phyloP scores from a whole-genome alignment of 2,797 vertebrate genomes.

The Sciurus vulgaris region DNA sequence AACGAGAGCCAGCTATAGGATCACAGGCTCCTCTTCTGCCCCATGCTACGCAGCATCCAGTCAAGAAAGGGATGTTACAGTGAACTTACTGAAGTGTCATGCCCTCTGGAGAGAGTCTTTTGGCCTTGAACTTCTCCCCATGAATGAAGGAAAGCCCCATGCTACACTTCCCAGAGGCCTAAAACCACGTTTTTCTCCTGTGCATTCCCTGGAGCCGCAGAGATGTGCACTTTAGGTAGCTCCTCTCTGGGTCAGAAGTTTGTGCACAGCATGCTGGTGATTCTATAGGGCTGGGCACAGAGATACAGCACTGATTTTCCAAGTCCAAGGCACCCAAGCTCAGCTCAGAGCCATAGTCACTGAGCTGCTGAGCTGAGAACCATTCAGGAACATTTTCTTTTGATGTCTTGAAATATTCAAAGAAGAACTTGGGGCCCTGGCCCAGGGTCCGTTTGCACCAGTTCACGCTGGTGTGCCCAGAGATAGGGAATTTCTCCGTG shows the following conservation, averaged over 20 bases:
- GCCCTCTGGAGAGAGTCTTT: not conserved
- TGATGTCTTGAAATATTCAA: not conserved
- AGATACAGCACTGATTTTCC: not conserved
- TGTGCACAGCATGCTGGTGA: not conserved
- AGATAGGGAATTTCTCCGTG: not conserved
- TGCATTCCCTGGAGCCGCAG: not conserved
- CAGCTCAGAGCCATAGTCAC: not conserved
- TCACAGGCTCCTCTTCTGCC: too few relatives aligned
- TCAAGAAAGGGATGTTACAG: not conserved
- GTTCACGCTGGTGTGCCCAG: not conserved
- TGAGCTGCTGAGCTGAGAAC: not conserved
- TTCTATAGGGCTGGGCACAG: not conserved
- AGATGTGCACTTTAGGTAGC: not conserved
- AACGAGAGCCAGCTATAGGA: accelerated
- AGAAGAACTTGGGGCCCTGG: not conserved
- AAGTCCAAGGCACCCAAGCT: not conserved
- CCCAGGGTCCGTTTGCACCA: not conserved
- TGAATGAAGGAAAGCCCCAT: not conserved
- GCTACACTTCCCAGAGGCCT: too few relatives aligned
- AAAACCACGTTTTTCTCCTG: not conserved
- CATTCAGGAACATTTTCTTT: not conserved
- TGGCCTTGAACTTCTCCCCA: not conserved
- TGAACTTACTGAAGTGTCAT: not conserved
- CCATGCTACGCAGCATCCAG: accelerated
- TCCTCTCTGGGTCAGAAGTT: not conserved